phyloP scores from a whole-genome alignment of 2,113 vertebrate genomes.

The Telmatochromis sp. region DNA sequence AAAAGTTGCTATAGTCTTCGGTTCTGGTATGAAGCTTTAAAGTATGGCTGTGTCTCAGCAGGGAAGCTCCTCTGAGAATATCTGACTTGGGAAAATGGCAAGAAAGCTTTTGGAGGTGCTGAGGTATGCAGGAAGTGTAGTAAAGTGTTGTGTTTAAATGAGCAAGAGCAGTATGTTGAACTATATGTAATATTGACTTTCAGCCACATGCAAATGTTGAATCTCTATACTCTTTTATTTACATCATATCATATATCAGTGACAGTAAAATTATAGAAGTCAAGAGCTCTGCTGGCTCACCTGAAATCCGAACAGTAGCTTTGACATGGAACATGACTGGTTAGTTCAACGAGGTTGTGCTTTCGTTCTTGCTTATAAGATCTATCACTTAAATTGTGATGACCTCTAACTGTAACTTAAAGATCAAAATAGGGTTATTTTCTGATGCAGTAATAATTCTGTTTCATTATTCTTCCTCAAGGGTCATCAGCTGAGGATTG shows the following conservation, averaged over 20 bases:
- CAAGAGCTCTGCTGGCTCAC: background rate
- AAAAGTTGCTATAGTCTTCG: background rate
- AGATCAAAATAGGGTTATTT: background rate
- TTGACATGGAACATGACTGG: background rate
- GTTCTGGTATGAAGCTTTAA: background rate
- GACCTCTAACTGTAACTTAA: background rate
- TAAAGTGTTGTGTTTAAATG: background rate
- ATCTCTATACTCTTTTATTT: background rate
- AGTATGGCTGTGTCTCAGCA: background rate
- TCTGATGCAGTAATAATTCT: background rate
- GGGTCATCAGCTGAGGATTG: background rate
- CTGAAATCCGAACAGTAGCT: background rate
- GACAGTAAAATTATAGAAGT: background rate
- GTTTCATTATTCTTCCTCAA: background rate
- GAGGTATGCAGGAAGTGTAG: background rate
- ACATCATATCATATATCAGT: background rate
- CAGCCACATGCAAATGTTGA: background rate
- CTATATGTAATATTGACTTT: background rate
- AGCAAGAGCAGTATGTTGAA: background rate
- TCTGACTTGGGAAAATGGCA: background rate
- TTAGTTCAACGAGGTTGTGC: background rate
- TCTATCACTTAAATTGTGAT: background rate
- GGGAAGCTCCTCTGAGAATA: background rate
- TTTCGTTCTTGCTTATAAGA: rapidly evolving
- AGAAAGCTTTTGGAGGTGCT: background rate